These are phyloP conservation scores for Lamellibrachia columna DNA, from an alignment of 2,888 invertebrate genomes.

Conservation along the genomic window DNA sequence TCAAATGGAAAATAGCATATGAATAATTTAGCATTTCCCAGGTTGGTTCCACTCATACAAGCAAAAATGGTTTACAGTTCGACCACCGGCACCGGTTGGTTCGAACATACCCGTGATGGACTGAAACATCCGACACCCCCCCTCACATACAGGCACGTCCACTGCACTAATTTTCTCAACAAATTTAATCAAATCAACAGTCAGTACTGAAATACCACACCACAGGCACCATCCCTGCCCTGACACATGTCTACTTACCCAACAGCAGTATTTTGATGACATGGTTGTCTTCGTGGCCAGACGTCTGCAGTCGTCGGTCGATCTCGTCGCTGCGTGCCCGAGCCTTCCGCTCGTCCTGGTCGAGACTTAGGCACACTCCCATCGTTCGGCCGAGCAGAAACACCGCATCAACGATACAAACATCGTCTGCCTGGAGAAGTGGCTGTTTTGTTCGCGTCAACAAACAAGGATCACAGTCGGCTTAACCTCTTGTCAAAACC, in stretches of 20 bases:
- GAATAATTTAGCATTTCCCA: too few relatives aligned
- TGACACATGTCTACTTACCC: slow-evolving; percentile 64
- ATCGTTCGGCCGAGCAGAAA: slow-evolving; percentile 56
- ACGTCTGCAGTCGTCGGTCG: slow-evolving; percentile 71
- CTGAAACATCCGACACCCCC: too few relatives aligned
- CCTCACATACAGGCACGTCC: too few relatives aligned
- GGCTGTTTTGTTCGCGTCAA: background rate
- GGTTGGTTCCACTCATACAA: too few relatives aligned
- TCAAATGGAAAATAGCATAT: too few relatives aligned
- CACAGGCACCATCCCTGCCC: too few relatives aligned
- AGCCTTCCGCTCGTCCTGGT: slow-evolving; percentile 71
- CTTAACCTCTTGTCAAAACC: background rate
- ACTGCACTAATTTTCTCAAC: too few relatives aligned
- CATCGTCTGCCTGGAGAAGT: background rate
- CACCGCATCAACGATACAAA: slow-evolving; percentile 18
- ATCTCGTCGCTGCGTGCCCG: slow-evolving; percentile 73
- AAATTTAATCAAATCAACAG: too few relatives aligned
- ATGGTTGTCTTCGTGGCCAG: slow-evolving; percentile 72
- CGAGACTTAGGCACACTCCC: slow-evolving; percentile 74
- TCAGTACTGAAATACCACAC: too few relatives aligned
- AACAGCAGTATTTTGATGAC: slow-evolving; percentile 74
- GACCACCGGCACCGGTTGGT: too few relatives aligned
- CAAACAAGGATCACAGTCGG: background rate
- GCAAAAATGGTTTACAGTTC: too few relatives aligned
- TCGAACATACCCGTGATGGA: too few relatives aligned